Evolutionary conservation across 1,140 invertebrate species (phyloP).

Genomic region (Rhysida immarginata): DNA sequence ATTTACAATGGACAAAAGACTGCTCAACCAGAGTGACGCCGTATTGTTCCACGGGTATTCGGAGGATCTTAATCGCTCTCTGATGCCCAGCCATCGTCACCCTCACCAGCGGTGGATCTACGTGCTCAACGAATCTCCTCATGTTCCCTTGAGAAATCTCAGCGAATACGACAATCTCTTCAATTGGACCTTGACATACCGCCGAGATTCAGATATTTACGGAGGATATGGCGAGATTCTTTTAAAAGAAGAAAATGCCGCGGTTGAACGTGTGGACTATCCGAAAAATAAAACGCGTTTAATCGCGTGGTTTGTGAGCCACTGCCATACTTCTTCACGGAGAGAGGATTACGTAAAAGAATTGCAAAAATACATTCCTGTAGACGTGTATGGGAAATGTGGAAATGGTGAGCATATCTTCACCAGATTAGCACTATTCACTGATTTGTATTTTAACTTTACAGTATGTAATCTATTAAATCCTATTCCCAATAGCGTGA

Average conservation of each 20-base stretch:
- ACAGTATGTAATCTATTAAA: too few species aligned
- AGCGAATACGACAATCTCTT: slow-evolving; percentile 20
- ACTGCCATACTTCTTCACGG: slow-evolving; percentile 38
- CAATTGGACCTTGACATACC: slow-evolving; percentile 35
- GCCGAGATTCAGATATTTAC: slow-evolving; percentile 26
- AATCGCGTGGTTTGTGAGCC: slow-evolving; percentile 46
- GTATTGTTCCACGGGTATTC: slow-evolving; percentile 41
- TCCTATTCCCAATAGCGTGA: too few species aligned
- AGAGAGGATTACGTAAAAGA: slow-evolving; percentile 39
- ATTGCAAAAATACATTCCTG: slow-evolving; percentile 36
- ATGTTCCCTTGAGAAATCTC: slow-evolving; percentile 33
- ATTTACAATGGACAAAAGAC: too few species aligned
- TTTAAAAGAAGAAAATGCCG: slow-evolving; percentile 3
- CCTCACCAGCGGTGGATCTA: slow-evolving; percentile 42
- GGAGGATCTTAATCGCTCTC: slow-evolving; percentile 28
- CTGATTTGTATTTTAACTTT: too few species aligned
- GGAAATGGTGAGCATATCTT: slow-evolving; percentile 12
- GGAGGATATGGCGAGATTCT: slow-evolving; percentile 20
- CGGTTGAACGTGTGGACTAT: not conserved
- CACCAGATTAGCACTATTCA: too few species aligned
- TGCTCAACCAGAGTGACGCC: too few species aligned
- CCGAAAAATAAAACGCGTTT: not conserved
- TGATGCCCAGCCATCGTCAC: slow-evolving; percentile 26
- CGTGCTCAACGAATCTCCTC: slow-evolving; percentile 42
- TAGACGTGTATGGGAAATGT: slow-evolving; percentile 55